Conservation (phyloP, 2,888 invertebrate species). For the Leucoptera coffeella region DNA sequence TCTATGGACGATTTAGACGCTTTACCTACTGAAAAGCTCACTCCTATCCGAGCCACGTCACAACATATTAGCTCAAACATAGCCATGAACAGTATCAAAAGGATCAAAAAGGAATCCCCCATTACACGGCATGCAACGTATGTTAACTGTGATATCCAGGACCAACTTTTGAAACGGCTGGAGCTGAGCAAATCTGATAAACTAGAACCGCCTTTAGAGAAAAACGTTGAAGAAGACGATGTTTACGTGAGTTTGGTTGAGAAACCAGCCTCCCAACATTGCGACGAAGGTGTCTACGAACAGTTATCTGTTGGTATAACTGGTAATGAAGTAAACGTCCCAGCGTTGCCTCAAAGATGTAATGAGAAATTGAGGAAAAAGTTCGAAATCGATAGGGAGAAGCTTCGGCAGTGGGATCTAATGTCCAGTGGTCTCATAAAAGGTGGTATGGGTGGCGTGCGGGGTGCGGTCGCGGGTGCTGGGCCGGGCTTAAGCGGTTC, state of each 20-base stretch:
- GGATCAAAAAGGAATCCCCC: slow-evolving; percentile 35
- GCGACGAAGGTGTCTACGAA: slow-evolving; percentile 54
- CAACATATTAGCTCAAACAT: too few relatives aligned
- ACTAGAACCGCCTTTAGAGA: slow-evolving; percentile 13
- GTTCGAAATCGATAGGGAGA: slow-evolving; percentile 74
- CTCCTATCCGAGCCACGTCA: slow-evolving; percentile 17
- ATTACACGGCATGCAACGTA: slow-evolving; percentile 70
- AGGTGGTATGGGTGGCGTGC: slow-evolving; percentile 28
- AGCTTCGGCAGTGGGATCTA: slow-evolving; percentile 81
- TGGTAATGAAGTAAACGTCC: slow-evolving; percentile 11
- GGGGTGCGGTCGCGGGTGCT: slow-evolving; percentile 22
- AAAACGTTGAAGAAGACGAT: slow-evolving; percentile 42
- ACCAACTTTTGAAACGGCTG: slow-evolving; percentile 29
- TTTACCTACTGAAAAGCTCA: slow-evolving; percentile 15
- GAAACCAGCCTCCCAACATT: slow-evolving; percentile 16
- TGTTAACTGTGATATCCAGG: slow-evolving; percentile 66
- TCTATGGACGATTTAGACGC: slow-evolving; percentile 76
- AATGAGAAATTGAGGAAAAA: slow-evolving; percentile 24
- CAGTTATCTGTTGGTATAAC: slow-evolving; percentile 37
- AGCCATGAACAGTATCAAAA: slow-evolving; percentile 35
- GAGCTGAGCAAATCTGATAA: slow-evolving; percentile 12
- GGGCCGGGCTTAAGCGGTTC: slow-evolving; percentile 17
- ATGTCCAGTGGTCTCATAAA: slow-evolving; percentile 76
- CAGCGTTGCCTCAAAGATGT: slow-evolving; percentile 8
- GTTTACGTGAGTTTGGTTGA: slow-evolving; percentile 47